phyloP scores from a whole-genome alignment of 1,140 invertebrate species.

The Cardiocondyla obscurior region DNA sequence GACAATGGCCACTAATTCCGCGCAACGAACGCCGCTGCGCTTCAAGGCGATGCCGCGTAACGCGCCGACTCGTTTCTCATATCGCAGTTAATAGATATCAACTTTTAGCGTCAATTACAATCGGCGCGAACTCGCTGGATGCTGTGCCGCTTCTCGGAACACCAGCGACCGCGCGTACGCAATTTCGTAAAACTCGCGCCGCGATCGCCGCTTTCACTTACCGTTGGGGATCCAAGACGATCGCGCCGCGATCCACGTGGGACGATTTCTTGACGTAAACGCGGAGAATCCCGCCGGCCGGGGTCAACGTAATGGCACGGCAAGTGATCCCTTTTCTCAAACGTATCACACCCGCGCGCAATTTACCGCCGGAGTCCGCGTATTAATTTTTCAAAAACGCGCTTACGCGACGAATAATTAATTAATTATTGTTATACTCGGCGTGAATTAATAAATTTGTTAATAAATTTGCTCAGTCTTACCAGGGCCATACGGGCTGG shows the following conservation, averaged over 20 bases:
- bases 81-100: slow-evolving; percentile 60
- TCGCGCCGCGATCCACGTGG: slow-evolving; percentile 1
- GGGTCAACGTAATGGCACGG: neutral
- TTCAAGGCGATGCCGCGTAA: slow-evolving; percentile 25
- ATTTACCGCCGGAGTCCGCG: too few species aligned
- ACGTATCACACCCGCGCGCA: too few species aligned
- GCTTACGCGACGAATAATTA: neutral
- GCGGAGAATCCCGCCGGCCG: neutral
- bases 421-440: too few species aligned
- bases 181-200: slow-evolving; percentile 41
- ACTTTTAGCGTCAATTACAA: slow-evolving; percentile 69
- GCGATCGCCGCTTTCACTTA: slow-evolving; percentile 30
- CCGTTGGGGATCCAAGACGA: neutral
- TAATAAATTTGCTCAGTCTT: too few species aligned
- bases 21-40: slow-evolving; percentile 7
- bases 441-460: too few species aligned
- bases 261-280: slow-evolving; percentile 14
- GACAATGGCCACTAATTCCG: slow-evolving; percentile 48
- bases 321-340: neutral
- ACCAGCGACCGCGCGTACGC: neutral
- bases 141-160: slow-evolving; percentile 53
- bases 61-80: slow-evolving; percentile 46
- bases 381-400: neutral
- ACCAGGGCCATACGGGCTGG: slow-evolving; percentile 84
- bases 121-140: slow-evolving; percentile 35